phyloP scores from a whole-genome alignment of 2,888 invertebrate species.

The Andrena chrysosceles region DNA sequence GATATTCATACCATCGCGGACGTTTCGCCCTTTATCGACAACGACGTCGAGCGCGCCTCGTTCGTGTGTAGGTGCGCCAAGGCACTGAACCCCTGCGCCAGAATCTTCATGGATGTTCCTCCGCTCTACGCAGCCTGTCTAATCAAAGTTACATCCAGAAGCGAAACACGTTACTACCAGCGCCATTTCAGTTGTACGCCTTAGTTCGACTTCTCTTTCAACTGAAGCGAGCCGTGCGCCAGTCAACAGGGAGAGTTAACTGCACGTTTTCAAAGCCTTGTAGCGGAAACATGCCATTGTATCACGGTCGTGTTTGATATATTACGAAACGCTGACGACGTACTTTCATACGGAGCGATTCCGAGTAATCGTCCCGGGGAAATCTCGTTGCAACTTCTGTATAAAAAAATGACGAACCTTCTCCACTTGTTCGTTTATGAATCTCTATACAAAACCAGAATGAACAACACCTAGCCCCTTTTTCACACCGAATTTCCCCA shows the following conservation, averaged over 20 bases:
- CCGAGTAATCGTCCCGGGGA: no score
- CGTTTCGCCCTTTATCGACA: not conserved
- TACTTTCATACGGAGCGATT: not conserved
- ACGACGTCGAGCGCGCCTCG: not conserved
- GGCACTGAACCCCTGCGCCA: not conserved
- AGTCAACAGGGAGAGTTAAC: conserved; percentile 31
- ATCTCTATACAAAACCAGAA: no score
- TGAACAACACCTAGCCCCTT: no score
- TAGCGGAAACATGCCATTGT: conserved; percentile 3
- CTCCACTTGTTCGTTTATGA: no score
- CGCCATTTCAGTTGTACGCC: not conserved
- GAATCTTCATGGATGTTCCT: conserved; percentile 34
- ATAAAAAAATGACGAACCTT: no score
- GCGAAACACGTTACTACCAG: not conserved
- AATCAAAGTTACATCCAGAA: conserved; percentile 41
- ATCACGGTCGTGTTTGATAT: not conserved
- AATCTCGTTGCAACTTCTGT: no score
- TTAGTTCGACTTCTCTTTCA: not conserved
- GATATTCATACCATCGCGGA: not conserved
- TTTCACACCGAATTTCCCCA: not conserved
- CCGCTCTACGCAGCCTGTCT: conserved; percentile 3
- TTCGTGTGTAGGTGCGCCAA: not conserved
- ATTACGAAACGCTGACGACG: not conserved
- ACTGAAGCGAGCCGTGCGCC: not conserved
- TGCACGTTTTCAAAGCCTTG: conserved; percentile 40